Percentiles rank a stretch among this genome's conserved stretches.
Conservation (phyloP, 2,113 vertebrate species). For the Thomomys bottae region DNA sequence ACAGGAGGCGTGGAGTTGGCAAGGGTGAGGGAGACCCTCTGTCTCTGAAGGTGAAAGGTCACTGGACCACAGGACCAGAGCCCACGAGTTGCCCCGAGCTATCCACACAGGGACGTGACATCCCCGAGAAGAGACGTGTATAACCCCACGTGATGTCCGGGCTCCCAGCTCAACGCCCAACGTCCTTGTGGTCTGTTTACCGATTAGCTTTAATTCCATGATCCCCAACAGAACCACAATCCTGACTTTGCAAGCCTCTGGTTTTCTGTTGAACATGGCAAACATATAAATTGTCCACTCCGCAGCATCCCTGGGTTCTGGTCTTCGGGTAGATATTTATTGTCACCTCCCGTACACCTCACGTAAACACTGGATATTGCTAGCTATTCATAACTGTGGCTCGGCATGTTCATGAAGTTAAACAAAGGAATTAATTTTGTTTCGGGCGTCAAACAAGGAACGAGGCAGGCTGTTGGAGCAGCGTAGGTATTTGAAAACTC, state of each 20-base stretch:
- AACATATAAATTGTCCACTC: slow-evolving; percentile 83
- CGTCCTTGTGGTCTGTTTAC: slow-evolving; percentile 1
- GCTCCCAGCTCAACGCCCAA: not conserved
- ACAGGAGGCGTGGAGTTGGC: not conserved
- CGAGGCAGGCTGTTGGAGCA: slow-evolving; percentile 62
- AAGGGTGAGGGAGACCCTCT: not conserved
- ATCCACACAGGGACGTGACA: not conserved
- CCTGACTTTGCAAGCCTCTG: slow-evolving; percentile 83
- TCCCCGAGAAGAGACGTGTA: not conserved
- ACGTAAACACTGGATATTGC: slow-evolving; percentile 87
- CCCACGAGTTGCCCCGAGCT: too few species aligned
- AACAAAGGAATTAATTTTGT: slow-evolving; percentile 92
- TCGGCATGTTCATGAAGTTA: slow-evolving; percentile 89
- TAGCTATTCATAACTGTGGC: slow-evolving; percentile 90
- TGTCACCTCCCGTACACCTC: slow-evolving; percentile 77
- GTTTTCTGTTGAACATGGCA: slow-evolving; percentile 86
- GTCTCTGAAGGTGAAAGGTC: too few species aligned
- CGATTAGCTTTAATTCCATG: slow-evolving; percentile 50
- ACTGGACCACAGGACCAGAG: too few species aligned
- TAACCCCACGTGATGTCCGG: not conserved
- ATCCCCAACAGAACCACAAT: slow-evolving; percentile 43
- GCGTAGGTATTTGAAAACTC: slow-evolving; percentile 69
- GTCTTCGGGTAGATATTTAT: slow-evolving; percentile 70
- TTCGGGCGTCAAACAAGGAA: slow-evolving; percentile 81
- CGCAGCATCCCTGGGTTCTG: slow-evolving; percentile 73